Conservation (phyloP, 2,888 invertebrate species). For the Cephus rjabovi region DNA sequence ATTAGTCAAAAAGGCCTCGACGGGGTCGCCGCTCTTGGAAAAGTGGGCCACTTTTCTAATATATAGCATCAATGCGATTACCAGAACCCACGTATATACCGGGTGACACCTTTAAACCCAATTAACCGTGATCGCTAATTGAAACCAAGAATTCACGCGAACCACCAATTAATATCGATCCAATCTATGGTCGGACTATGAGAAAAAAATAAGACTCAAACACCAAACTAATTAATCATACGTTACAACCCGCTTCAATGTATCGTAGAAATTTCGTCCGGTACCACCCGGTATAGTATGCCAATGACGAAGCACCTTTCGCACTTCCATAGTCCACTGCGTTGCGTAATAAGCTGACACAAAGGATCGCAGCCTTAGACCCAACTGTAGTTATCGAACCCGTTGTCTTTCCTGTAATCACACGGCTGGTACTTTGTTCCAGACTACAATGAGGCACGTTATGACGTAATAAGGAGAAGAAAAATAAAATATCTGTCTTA, state of each 20-base stretch:
- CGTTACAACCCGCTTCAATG: neutral
- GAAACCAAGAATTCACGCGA: neutral
- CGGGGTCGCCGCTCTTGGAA: neutral
- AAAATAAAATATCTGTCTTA: neutral
- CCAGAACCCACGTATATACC: neutral
- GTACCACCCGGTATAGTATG: neutral
- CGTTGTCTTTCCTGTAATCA: neutral
- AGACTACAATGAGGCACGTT: neutral
- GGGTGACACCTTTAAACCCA: neutral
- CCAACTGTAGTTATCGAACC: neutral
- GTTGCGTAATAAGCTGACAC: neutral
- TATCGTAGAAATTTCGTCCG: neutral
- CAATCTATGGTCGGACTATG: neutral
- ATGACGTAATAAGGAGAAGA: neutral
- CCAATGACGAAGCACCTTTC: neutral
- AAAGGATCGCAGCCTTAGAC: neutral
- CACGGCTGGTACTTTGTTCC: neutral
- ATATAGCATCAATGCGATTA: neutral
- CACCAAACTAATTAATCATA: neutral
- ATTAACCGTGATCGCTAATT: neutral
- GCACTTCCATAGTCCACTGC: neutral
- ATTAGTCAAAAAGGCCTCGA: conserved; percentile 2
- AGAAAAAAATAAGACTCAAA: neutral
- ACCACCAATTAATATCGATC: neutral
- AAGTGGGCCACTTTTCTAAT: conserved; percentile 3